A percentile compares a stretch with the other conserved stretches of the same genome.
Conservation (phyloP, 2,888 invertebrate species). For the Prionchulus punctatus region DNA sequence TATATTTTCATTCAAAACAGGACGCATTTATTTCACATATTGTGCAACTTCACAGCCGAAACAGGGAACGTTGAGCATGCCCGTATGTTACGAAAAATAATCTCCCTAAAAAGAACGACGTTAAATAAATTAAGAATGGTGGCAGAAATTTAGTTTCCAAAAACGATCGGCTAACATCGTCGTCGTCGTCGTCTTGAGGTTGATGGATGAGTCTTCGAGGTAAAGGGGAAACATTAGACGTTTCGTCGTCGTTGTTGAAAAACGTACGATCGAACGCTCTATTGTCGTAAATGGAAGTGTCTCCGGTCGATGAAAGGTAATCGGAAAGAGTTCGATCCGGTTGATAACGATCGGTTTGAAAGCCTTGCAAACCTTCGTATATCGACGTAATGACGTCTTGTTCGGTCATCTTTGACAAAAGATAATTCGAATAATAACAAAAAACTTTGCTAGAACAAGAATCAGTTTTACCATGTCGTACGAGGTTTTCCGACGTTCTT, state of each 20-base stretch:
- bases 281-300: background rate
- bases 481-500: no score
- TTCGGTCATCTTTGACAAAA: slow-evolving; percentile 5
- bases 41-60: background rate
- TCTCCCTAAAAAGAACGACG: background rate
- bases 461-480: background rate
- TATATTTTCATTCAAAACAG: no score
- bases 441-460: no score
- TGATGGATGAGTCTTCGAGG: background rate
- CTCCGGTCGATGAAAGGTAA: background rate
- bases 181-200: background rate
- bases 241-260: background rate
- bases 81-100: background rate
- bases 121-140: no score
- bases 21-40: background rate
- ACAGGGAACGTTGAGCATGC: background rate
- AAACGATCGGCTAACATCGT: background rate
- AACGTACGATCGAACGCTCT: background rate
- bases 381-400: slow-evolving; percentile 11
- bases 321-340: slow-evolving; percentile 6
- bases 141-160: background rate
- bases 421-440: background rate
- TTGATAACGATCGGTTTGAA: slow-evolving; percentile 4
- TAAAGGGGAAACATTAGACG: background rate
- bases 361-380: slow-evolving; percentile 10